These are phyloP conservation scores for Xenops minutus DNA, from an alignment of 2,797 vertebrate species.

Conservation along the genomic window DNA sequence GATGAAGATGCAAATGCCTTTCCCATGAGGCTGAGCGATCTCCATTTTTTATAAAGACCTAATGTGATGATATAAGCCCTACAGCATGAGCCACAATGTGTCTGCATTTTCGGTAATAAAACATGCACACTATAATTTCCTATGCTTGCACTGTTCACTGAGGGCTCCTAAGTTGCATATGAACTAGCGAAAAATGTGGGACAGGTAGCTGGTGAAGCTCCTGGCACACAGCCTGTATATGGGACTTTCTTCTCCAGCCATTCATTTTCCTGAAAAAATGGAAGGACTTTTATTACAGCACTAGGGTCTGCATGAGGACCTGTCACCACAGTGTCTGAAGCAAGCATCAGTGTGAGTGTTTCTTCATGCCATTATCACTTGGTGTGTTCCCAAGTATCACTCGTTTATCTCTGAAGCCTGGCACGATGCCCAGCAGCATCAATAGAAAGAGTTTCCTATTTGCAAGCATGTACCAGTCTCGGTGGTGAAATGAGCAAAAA, in stretches of 20 bases:
- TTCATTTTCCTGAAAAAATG: background rate
- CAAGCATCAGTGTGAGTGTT: background rate
- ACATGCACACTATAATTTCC: background rate
- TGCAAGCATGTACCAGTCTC: background rate
- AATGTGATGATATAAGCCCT: slow-evolving; percentile 54
- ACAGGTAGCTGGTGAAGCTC: background rate
- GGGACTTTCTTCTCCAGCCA: background rate
- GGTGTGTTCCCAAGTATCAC: background rate
- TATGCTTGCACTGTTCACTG: background rate
- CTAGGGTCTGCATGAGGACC: background rate
- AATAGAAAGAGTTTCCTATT: background rate
- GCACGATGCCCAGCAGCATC: background rate
- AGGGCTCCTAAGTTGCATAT: background rate
- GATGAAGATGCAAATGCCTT: slow-evolving; percentile 58
- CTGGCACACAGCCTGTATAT: background rate
- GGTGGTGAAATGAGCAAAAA: background rate
- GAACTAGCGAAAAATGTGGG: background rate
- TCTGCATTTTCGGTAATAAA: slow-evolving; percentile 7
- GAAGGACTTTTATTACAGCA: background rate
- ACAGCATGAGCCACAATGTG: slow-evolving; percentile 31
- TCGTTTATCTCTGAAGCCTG: background rate
- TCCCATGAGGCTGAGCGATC: slow-evolving; percentile 25
- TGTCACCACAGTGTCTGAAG: slow-evolving; percentile 4
- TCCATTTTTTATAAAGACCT: slow-evolving; percentile 20
- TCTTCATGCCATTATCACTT: slow-evolving; percentile 14